phyloP scores from a whole-genome alignment of 2,113 vertebrate genomes.

The Ctenomys sociabilis region DNA sequence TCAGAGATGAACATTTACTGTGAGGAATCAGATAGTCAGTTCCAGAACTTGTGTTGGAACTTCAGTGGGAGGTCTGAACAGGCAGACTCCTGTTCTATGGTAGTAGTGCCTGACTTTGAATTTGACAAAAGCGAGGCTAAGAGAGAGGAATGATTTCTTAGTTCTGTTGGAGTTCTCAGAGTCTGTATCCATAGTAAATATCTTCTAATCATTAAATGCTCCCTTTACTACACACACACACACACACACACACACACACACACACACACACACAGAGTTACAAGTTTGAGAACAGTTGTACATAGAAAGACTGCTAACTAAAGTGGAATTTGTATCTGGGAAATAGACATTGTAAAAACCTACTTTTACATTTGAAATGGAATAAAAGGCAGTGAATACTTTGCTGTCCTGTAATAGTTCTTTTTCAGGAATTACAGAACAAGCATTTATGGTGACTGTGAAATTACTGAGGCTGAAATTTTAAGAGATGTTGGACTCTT shows the following conservation, averaged over 20 bases:
- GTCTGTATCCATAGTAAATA: background rate
- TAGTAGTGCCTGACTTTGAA: background rate
- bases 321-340: background rate
- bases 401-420: background rate
- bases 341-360: background rate
- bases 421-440: background rate
- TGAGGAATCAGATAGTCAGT: background rate
- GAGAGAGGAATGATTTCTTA: background rate
- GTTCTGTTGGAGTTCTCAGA: background rate
- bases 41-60: background rate
- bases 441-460: background rate
- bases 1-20: background rate
- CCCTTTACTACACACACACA: no score
- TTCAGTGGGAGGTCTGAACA: background rate
- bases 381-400: background rate
- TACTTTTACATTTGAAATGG: background rate
- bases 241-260: no score
- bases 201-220: background rate
- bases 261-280: no score
- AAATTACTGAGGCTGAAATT: background rate
- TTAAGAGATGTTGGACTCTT: background rate
- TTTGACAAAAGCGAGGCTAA: background rate
- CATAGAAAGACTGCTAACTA: background rate
- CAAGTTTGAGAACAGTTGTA: background rate
- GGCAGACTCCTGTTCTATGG: background rate